These are phyloP conservation scores for Apis florea DNA, from an alignment of 1,140 invertebrate genomes.

Conservation along the genomic window DNA sequence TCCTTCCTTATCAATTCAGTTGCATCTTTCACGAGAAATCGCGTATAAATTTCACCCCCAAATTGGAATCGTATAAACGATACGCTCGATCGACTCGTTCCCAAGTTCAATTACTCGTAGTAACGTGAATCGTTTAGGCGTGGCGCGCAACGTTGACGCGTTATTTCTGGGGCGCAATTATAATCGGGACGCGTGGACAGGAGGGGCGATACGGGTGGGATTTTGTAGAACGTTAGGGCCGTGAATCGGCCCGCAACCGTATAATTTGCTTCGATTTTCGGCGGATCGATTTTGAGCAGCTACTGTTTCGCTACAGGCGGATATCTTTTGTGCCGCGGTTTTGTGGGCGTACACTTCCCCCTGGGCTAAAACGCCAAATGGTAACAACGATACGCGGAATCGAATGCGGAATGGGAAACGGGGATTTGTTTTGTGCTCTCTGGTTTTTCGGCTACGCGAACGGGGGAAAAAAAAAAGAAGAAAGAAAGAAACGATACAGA, in stretches of 20 bases:
- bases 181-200: conserved; percentile 33
- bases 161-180: conserved; percentile 44
- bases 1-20: neutral
- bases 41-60: neutral
- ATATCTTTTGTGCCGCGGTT: conserved; percentile 79
- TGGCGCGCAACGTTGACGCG: neutral
- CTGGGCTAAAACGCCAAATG: conserved; percentile 78
- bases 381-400: conserved; percentile 71
- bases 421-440: conserved; percentile 65
- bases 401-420: conserved; percentile 66
- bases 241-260: conserved; percentile 74
- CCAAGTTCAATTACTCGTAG: conserved; percentile 4
- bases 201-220: neutral
- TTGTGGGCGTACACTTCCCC: conserved; percentile 77
- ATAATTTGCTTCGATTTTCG: conserved; percentile 77
- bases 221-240: conserved; percentile 46
- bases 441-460: conserved; percentile 52
- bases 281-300: conserved; percentile 78
- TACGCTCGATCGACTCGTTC: conserved; percentile 14
- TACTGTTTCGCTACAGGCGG: conserved; percentile 79
- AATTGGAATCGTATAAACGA: conserved; percentile 2
- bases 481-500: conserved; percentile 55
- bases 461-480: neutral
- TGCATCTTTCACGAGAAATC: too few species aligned
- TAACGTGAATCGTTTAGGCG: neutral